Evolutionary conservation across 1,140 invertebrate species (phyloP).

Genomic region (Manduca sexta): DNA sequence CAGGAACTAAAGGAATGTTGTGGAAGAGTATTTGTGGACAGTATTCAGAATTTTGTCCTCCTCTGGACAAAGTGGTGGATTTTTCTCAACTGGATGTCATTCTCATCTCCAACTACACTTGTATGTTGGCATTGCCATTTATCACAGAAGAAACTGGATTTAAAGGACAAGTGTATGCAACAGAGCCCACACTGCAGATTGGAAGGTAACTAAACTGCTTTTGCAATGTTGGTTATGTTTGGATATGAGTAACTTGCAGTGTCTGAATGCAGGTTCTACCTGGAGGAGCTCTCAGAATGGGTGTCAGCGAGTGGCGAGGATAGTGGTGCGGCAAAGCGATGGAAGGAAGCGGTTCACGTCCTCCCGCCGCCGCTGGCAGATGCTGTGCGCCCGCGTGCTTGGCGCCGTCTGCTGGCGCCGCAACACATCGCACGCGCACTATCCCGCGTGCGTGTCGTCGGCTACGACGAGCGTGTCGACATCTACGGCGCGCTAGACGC

Average conservation of each 20-base stretch:
- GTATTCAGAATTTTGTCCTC: slow-evolving; percentile 91
- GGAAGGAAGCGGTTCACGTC: slow-evolving; percentile 88
- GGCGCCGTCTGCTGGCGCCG: slow-evolving; percentile 90
- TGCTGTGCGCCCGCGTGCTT: slow-evolving; percentile 85
- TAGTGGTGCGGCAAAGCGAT: slow-evolving; percentile 83
- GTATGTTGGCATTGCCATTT: slow-evolving; percentile 96
- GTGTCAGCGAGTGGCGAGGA: slow-evolving; percentile 79
- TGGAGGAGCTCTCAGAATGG: slow-evolving; percentile 96
- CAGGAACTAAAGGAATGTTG: slow-evolving; percentile 94
- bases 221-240: too few relatives aligned
- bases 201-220: slow-evolving; percentile 87
- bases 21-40: slow-evolving; percentile 93
- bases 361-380: slow-evolving; percentile 91
- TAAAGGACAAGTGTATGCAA: slow-evolving; percentile 95
- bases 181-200: slow-evolving; percentile 97
- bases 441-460: slow-evolving; percentile 91
- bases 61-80: slow-evolving; percentile 89
- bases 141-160: slow-evolving; percentile 97
- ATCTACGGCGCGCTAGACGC: slow-evolving; percentile 92
- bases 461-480: slow-evolving; percentile 96
- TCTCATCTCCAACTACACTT: slow-evolving; percentile 97
- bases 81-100: slow-evolving; percentile 96
- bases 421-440: slow-evolving; percentile 82
- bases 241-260: slow-evolving; percentile 52
- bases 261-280: slow-evolving; percentile 76